phyloP scores from a whole-genome alignment of 2,797 vertebrate genomes.

The Gambelia wislizenii region DNA sequence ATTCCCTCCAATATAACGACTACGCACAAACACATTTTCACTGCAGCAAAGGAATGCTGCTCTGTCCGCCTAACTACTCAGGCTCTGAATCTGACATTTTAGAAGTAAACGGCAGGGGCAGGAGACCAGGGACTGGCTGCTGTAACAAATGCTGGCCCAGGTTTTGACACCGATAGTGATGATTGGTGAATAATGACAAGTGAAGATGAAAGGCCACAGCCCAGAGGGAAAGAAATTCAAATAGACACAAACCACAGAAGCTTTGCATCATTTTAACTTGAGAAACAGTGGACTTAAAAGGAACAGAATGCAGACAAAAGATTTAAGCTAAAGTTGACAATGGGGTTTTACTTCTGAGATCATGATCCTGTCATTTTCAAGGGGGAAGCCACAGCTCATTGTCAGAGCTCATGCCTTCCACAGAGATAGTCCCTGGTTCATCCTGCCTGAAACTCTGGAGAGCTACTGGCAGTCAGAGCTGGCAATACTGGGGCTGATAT shows the following conservation, averaged over 20 bases:
- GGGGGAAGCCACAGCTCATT: neutral
- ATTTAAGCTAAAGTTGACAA: neutral
- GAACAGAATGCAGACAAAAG: conserved; percentile 24
- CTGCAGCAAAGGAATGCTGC: neutral
- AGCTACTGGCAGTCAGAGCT: too few relatives aligned
- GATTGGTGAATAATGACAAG: conserved; percentile 40
- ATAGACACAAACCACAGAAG: conserved; percentile 30
- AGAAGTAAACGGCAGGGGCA: conserved; percentile 38
- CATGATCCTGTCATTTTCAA: neutral
- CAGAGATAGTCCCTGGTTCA: neutral
- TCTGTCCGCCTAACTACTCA: neutral
- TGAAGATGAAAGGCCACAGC: conserved; percentile 39
- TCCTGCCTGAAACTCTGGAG: too few relatives aligned
- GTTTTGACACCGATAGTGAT: conserved; percentile 50
- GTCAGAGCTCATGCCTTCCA: neutral
- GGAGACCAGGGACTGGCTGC: conserved; percentile 44
- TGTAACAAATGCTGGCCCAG: conserved; percentile 34
- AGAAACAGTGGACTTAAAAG: conserved; percentile 15
- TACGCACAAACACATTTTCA: conserved; percentile 23
- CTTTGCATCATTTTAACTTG: neutral
- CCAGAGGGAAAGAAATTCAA: conserved; percentile 16
- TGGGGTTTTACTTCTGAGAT: neutral
- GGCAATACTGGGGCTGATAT: neutral
- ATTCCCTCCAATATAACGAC: neutral
- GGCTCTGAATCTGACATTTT: conserved; percentile 37